Conservation (phyloP, 2,888 invertebrate species). For the Apomyelois bistriatella region DNA sequence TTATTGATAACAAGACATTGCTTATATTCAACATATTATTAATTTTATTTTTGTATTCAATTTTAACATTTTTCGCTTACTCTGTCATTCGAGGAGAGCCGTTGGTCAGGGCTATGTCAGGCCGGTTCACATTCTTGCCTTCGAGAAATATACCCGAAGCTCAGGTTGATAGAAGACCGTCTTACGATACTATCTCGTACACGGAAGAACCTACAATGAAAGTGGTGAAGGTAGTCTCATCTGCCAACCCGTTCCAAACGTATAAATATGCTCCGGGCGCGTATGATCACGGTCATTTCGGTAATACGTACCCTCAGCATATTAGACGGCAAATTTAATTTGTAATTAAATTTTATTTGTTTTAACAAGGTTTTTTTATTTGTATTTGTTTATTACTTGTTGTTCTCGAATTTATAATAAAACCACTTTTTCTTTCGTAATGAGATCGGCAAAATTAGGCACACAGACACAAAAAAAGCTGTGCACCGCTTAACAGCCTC, state of each 20-base stretch:
- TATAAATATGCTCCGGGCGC: slow-evolving; percentile 48
- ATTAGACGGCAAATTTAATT: slow-evolving; percentile 21
- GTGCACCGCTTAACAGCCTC: too few species aligned
- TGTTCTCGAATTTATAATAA: too few species aligned
- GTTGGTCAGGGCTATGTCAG: slow-evolving; percentile 39
- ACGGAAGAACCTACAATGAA: slow-evolving; percentile 57
- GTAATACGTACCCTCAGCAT: slow-evolving; percentile 22
- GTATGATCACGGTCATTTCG: slow-evolving; percentile 24
- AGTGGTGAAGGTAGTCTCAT: slow-evolving; percentile 58
- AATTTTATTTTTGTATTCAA: slow-evolving; percentile 33
- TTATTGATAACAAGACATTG: slow-evolving; percentile 42
- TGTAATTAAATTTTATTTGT: neutral
- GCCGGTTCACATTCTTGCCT: slow-evolving; percentile 29
- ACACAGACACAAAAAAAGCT: too few species aligned
- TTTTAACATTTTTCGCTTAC: slow-evolving; percentile 53
- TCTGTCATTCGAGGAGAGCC: slow-evolving; percentile 58
- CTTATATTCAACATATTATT: slow-evolving; percentile 49
- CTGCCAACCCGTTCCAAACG: slow-evolving; percentile 52
- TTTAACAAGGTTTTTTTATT: neutral
- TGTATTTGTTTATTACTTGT: too few species aligned
- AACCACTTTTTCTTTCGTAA: too few species aligned
- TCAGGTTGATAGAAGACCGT: slow-evolving; percentile 30
- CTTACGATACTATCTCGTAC: slow-evolving; percentile 40
- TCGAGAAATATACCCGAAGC: slow-evolving; percentile 20
- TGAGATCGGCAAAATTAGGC: too few species aligned